phyloP scores from a whole-genome alignment of 2,113 vertebrate genomes.

The Parus major region DNA sequence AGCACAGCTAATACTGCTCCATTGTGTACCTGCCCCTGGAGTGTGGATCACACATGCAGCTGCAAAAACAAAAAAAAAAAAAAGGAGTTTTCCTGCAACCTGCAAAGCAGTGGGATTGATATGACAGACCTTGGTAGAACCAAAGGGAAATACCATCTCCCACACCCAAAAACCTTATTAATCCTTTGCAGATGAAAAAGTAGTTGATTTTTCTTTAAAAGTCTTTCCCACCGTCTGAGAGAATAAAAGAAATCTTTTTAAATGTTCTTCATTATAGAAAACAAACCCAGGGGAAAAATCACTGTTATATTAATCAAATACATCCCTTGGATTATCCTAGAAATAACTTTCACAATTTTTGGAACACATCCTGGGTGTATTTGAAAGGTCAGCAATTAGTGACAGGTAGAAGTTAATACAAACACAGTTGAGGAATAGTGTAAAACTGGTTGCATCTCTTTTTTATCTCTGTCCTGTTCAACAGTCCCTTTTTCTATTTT shows the following conservation, averaged over 20 bases:
- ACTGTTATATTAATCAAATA: constrained; percentile 37
- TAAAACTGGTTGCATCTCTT: constrained; percentile 21
- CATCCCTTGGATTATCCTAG: constrained; percentile 23
- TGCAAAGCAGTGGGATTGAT: constrained; percentile 12
- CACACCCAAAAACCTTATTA: background rate
- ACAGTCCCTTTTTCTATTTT: background rate
- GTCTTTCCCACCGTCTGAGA: constrained; percentile 38
- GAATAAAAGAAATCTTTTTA: constrained; percentile 20
- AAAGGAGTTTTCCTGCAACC: background rate
- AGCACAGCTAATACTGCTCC: background rate
- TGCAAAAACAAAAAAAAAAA: background rate
- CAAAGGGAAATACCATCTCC: background rate
- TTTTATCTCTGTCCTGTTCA: background rate
- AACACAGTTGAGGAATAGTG: constrained; percentile 37
- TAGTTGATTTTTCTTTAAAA: constrained; percentile 53
- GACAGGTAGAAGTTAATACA: constrained; percentile 28
- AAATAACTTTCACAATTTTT: constrained; percentile 39
- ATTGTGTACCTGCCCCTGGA: background rate
- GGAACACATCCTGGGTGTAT: constrained; percentile 10
- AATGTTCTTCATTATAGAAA: constrained; percentile 38
- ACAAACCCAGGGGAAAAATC: constrained; percentile 35
- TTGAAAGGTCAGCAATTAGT: constrained; percentile 29
- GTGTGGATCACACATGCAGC: constrained; percentile 1
- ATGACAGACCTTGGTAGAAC: background rate
- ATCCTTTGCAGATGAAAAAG: constrained; percentile 48